Percentiles rank a stretch among this genome's conserved stretches.
Evolutionary conservation across 2,888 invertebrate species (phyloP).

Genomic region (Odontothrips loti): DNA sequence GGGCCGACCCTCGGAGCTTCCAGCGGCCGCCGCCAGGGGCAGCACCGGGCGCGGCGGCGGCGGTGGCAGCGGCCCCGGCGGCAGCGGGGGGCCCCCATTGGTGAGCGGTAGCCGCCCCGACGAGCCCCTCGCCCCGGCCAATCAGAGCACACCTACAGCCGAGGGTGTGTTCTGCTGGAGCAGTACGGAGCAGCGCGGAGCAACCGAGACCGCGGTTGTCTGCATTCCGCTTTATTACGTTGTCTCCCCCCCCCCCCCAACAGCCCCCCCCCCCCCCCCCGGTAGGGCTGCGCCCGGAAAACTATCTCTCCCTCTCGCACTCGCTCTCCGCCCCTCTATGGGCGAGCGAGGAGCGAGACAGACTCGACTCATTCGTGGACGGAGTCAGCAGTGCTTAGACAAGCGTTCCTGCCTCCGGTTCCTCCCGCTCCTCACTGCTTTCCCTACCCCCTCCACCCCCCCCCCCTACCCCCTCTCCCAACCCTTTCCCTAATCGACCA

Average conservation of each 20-base stretch:
- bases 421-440: too few species aligned
- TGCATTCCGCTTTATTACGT: slow-evolving; percentile 1
- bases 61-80: background rate
- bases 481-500: too few species aligned
- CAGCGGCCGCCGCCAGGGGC: background rate
- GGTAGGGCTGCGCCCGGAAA: background rate
- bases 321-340: background rate
- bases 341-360: too few species aligned
- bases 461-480: too few species aligned
- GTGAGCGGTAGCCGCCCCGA: background rate
- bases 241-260: background rate
- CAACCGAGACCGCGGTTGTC: background rate
- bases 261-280: background rate
- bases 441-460: too few species aligned
- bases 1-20: background rate
- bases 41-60: background rate
- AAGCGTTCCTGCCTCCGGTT: too few species aligned
- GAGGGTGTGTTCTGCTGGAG: background rate
- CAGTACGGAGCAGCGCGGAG: too few species aligned
- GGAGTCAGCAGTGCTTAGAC: too few species aligned
- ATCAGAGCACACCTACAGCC: background rate
- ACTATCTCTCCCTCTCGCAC: background rate
- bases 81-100: background rate
- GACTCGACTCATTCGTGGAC: too few species aligned
- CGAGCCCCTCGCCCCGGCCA: background rate